Conservation (phyloP, 2,797 vertebrate genomes). For the Anableps anableps region DNA sequence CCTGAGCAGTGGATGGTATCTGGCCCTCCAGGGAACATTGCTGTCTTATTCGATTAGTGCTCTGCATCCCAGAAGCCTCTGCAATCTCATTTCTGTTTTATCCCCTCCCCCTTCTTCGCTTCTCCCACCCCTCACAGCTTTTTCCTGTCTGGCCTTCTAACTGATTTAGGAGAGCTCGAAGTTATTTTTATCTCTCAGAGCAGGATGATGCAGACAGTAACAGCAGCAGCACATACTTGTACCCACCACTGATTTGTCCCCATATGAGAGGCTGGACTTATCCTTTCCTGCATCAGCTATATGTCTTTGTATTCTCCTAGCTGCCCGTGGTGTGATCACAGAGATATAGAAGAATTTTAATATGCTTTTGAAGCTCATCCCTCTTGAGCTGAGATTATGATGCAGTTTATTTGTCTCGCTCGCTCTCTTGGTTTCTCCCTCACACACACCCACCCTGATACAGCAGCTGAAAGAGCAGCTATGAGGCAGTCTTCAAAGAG, state of each 20-base stretch:
- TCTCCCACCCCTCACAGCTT: slow-evolving; percentile 32
- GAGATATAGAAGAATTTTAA: slow-evolving; percentile 23
- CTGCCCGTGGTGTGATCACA: background rate
- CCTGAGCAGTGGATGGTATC: slow-evolving; percentile 66
- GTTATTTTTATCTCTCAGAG: slow-evolving; percentile 78
- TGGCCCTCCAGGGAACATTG: slow-evolving; percentile 70
- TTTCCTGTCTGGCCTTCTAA: slow-evolving; percentile 61
- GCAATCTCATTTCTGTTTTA: slow-evolving; percentile 78
- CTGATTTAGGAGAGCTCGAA: slow-evolving; percentile 71
- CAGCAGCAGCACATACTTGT: slow-evolving; percentile 59
- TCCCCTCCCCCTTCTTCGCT: slow-evolving; percentile 44
- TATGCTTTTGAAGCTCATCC: slow-evolving; percentile 19
- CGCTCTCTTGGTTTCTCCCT: background rate
- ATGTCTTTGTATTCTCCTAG: slow-evolving; percentile 34
- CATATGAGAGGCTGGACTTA: slow-evolving; percentile 46
- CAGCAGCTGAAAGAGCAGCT: slow-evolving; percentile 24
- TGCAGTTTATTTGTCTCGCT: background rate
- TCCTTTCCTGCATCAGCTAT: slow-evolving; percentile 52
- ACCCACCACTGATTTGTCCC: slow-evolving; percentile 32
- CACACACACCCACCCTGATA: slow-evolving; percentile 18
- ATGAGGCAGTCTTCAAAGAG: slow-evolving; percentile 10
- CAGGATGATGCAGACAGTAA: slow-evolving; percentile 56
- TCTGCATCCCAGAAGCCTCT: slow-evolving; percentile 77
- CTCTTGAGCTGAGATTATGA: slow-evolving; percentile 20
- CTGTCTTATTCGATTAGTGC: slow-evolving; percentile 88